A percentile compares a stretch with the other conserved stretches of the same genome.
Evolutionary conservation across 92 coral and sea anemone genomes (phyloP).

Genomic region (Porites evermanni): DNA sequence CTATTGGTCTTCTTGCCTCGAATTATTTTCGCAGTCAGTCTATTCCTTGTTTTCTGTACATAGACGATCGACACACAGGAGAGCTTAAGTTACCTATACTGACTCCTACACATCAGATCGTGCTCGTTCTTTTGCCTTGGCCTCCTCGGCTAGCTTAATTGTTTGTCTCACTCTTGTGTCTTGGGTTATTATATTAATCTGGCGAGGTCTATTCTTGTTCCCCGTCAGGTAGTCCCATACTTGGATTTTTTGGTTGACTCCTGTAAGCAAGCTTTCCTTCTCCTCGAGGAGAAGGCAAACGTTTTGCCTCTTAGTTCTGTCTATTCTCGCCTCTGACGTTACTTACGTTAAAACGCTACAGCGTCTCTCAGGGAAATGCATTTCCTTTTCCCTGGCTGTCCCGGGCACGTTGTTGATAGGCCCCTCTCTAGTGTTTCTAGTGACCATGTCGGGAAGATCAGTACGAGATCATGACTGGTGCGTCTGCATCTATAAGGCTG

Average conservation of each 20-base stretch:
- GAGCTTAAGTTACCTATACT: not conserved
- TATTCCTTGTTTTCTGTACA: constrained; percentile 57
- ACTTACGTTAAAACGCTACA: constrained; percentile 42
- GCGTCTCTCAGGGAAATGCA: constrained; percentile 48
- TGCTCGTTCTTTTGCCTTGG: constrained; percentile 5
- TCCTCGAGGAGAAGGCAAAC: constrained; percentile 23
- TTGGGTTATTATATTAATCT: constrained; percentile 32
- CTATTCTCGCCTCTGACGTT: constrained; percentile 17
- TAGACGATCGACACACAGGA: constrained; percentile 53
- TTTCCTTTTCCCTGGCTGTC: constrained; percentile 41
- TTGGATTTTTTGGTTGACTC: constrained; percentile 41
- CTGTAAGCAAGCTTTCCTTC: constrained; percentile 38
- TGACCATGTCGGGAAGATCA: no score
- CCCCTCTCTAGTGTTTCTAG: constrained; percentile 10
- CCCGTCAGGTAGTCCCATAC: constrained; percentile 29
- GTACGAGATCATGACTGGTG: no score
- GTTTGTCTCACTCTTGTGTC: constrained; percentile 26
- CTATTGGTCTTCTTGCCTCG: constrained; percentile 43
- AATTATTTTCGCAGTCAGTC: constrained; percentile 38
- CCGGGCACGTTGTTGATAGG: constrained; percentile 50
- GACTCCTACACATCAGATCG: not conserved
- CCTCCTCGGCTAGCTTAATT: constrained; percentile 32
- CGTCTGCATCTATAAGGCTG: no score
- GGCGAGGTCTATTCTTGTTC: constrained; percentile 32
- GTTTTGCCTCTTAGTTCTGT: constrained; percentile 22